These are phyloP conservation scores for Xiphorhynchus elegans DNA, from an alignment of 2,113 vertebrate genomes.

Conservation along the genomic window DNA sequence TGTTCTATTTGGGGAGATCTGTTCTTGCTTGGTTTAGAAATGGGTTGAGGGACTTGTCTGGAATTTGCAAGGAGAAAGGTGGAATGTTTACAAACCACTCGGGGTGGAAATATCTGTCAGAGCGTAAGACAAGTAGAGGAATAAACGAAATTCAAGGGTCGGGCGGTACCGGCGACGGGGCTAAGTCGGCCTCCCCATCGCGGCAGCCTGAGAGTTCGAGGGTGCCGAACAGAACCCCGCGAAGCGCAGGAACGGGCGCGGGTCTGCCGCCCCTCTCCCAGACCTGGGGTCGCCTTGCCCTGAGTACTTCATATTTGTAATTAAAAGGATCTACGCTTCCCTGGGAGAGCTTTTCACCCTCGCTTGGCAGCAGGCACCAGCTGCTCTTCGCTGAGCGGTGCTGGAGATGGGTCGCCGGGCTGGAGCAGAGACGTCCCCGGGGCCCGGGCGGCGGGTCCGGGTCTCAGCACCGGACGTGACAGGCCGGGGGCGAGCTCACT, in stretches of 20 bases:
- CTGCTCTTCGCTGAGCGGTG: not conserved
- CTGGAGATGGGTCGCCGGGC: not conserved
- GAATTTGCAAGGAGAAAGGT: not conserved
- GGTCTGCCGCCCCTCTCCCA: not conserved
- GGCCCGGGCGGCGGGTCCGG: not conserved
- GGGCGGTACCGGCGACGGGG: no score
- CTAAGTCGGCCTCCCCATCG: not conserved
- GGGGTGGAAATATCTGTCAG: not conserved
- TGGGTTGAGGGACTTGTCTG: not conserved
- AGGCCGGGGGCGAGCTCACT: not conserved
- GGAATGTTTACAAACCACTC: not conserved
- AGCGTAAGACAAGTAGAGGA: not conserved
- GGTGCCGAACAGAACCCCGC: no score
- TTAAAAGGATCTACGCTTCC: not conserved
- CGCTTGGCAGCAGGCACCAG: not conserved
- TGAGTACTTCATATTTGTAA: not conserved
- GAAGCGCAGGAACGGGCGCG: accelerated
- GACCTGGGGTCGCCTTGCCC: not conserved
- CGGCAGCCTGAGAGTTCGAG: not conserved
- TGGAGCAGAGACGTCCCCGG: not conserved
- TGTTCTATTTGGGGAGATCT: not conserved
- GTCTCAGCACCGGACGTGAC: not conserved
- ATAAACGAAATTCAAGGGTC: not conserved
- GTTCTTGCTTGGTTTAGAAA: not conserved
- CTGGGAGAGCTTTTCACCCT: not conserved